Percentiles rank a stretch among this genome's conserved stretches.
Conservation (phyloP, 2,888 invertebrate species). For the Lasioglossum morio region DNA sequence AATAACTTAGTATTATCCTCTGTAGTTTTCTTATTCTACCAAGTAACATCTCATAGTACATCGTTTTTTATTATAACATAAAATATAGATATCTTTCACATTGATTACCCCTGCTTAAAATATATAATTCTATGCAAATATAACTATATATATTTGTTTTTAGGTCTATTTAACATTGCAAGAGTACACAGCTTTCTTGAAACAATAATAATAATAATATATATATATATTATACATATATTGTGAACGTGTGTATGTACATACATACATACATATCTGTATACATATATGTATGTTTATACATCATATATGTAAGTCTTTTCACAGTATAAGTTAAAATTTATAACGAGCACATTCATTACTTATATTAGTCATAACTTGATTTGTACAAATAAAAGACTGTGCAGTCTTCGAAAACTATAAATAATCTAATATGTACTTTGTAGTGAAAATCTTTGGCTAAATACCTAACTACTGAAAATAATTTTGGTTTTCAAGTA, state of each 20-base stretch:
- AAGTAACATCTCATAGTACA: conserved; percentile 56
- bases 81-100: conserved; percentile 54
- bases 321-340: conserved; percentile 70
- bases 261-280: conserved; percentile 45
- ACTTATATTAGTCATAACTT: conserved; percentile 62
- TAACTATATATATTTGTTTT: conserved; percentile 59
- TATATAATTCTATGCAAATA: conserved; percentile 61
- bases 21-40: not conserved
- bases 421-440: conserved; percentile 66
- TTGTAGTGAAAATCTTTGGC: conserved; percentile 77
- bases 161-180: conserved; percentile 64
- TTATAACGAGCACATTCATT: conserved; percentile 64
- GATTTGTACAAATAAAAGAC: conserved; percentile 72
- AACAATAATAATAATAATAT: conserved; percentile 73
- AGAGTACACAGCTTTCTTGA: conserved; percentile 61
- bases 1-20: not conserved
- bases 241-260: not conserved
- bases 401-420: conserved; percentile 63
- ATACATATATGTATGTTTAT: conserved; percentile 42
- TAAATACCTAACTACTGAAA: conserved; percentile 72
- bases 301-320: conserved; percentile 66
- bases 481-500: conserved; percentile 56
- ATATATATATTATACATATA: conserved; percentile 69
- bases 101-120: conserved; percentile 49
- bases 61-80: conserved; percentile 43